Base-by-base conservation (phyloP, 2,113 vertebrate genomes). In the Gadus chalcogrammus region DNA sequence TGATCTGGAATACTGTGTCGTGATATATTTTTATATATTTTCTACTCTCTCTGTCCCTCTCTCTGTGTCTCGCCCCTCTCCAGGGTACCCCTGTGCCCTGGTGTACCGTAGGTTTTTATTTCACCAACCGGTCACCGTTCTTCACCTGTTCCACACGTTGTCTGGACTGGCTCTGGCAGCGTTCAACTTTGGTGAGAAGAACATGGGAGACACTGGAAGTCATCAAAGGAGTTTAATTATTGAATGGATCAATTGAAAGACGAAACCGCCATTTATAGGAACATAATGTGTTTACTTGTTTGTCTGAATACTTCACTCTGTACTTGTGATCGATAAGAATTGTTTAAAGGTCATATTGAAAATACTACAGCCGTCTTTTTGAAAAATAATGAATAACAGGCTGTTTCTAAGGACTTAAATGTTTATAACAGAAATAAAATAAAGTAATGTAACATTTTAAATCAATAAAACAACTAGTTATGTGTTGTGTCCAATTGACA, bases 121-220 rank as follows among this genome's bases (percentile, higher is more conserved):
- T 91, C 84, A 95, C 90, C 93, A 94, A 88, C 87, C 95, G n/a
- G 77, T 93, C 83, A 93, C 92, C 84, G 90, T 96, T 81, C 83
- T 95, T 79, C 96, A 99, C 71, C 86, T 97, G 75, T 98, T 95
- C 92, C 94, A 98, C 64, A 68, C 91, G 5, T 61, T 95, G 38
- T 94, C 95, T 0, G 97, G 96, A 80, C 89, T 99, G 80, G 94
- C 93, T 31, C 93, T 99, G 67, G 96, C 96, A 60, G 95, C 94
- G 71, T 99, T 98, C 90, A 99, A 99, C 88, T 99, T 99, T 77
- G 97, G 97, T 99, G 86, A 95, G 96, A 72, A 67, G 58, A 18
- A 11, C 53, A 15, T 15, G 4, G 56, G 42, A 48, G 42, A 48
- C 42, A 48, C 42, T 13, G 42, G 42, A 48, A 9, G 42, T 16